These are phyloP conservation scores for Amphipyra tragopoginis DNA, from an alignment of 2,888 invertebrate species.

Conservation along the genomic window DNA sequence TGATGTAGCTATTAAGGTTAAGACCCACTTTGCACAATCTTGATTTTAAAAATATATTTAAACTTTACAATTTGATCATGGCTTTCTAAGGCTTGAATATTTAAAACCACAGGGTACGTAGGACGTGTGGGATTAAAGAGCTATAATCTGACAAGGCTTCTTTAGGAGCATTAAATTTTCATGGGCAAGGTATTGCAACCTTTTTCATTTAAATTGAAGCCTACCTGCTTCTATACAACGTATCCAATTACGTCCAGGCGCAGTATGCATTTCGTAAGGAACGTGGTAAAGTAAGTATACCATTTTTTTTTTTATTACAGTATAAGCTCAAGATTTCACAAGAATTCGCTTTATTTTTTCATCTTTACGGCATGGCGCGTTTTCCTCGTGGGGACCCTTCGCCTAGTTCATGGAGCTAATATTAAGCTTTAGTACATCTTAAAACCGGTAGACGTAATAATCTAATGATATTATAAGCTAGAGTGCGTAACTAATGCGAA, in stretches of 20 bases:
- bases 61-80: conserved; percentile 31
- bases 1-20: conserved; percentile 9
- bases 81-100: conserved; percentile 60
- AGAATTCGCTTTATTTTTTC: conserved; percentile 45
- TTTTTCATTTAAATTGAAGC: conserved; percentile 77
- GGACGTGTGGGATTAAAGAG: conserved; percentile 70
- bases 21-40: conserved; percentile 15
- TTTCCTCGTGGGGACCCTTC: conserved; percentile 30
- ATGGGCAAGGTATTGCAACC: conserved; percentile 64
- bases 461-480: conserved; percentile 33
- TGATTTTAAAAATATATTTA: conserved; percentile 16
- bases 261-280: conserved; percentile 37
- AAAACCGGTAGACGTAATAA: conserved; percentile 42
- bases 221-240: conserved; percentile 62
- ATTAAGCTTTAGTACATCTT: conserved; percentile 49
- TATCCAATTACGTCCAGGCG: conserved; percentile 66
- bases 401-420: conserved; percentile 42
- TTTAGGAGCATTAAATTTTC: conserved; percentile 76
- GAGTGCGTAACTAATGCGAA: conserved; percentile 21
- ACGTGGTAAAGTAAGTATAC: conserved; percentile 29
- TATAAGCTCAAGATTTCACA: conserved; percentile 34
- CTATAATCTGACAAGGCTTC: conserved; percentile 79
- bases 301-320: conserved; percentile 49
- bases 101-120: conserved; percentile 61
- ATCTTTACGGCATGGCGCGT: conserved; percentile 36